Evolutionary conservation across 2,888 invertebrate species (phyloP).

Genomic region (Crossocerus cetratus): DNA sequence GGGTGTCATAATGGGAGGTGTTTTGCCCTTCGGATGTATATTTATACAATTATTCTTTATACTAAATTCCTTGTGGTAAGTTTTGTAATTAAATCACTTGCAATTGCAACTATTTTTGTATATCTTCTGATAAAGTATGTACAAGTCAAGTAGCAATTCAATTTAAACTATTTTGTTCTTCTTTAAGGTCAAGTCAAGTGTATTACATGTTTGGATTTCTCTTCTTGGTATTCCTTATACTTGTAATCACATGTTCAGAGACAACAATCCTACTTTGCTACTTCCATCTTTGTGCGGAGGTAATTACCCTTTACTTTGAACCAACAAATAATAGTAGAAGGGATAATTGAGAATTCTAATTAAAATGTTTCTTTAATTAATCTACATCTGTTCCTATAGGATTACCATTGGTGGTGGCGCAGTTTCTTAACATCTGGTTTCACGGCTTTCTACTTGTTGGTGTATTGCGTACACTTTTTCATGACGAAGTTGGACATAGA

Average conservation of each 20-base stretch:
- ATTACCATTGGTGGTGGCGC: slow-evolving; percentile 99
- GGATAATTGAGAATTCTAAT: background rate
- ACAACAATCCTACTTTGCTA: slow-evolving; percentile 99
- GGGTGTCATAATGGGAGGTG: slow-evolving; percentile 98
- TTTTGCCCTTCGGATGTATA: slow-evolving; percentile 98
- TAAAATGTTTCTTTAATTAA: background rate
- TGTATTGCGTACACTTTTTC: slow-evolving; percentile 99
- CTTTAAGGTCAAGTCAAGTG: slow-evolving; percentile 88
- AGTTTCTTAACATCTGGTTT: slow-evolving; percentile 96
- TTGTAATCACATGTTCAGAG: slow-evolving; percentile 98
- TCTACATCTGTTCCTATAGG: slow-evolving; percentile 77
- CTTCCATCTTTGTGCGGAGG: slow-evolving; percentile 99
- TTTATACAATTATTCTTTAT: slow-evolving; percentile 99
- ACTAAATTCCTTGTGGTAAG: slow-evolving; percentile 97
- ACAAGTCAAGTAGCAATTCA: background rate
- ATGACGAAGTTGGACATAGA: slow-evolving; percentile 96
- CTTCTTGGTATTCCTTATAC: slow-evolving; percentile 97
- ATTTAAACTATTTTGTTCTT: slow-evolving; percentile 15
- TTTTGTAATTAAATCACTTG: slow-evolving; percentile 2
- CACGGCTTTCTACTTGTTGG: slow-evolving; percentile 96
- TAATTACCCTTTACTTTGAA: slow-evolving; percentile 64
- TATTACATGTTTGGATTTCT: slow-evolving; percentile 99
- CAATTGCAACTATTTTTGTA: slow-evolving; percentile 8
- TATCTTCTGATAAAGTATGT: background rate
- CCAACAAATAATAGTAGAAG: background rate